phyloP scores from a whole-genome alignment of 2,797 vertebrate species.

The Aeoliscus strigatus region DNA sequence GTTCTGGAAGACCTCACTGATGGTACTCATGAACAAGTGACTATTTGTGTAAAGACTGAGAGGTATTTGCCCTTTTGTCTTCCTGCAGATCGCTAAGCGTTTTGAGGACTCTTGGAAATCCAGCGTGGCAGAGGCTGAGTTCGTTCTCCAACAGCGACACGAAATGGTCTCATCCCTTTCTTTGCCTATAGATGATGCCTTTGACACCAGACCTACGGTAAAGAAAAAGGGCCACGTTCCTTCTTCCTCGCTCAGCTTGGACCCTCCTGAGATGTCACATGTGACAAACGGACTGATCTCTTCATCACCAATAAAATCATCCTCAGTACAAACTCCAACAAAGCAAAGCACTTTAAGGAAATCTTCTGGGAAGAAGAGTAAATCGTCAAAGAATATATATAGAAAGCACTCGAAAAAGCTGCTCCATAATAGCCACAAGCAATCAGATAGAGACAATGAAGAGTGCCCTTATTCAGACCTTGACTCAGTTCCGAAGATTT shows the following conservation, averaged over 20 bases:
- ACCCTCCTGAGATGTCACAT: constrained; percentile 34
- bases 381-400: constrained; percentile 35
- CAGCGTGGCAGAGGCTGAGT: constrained; percentile 87
- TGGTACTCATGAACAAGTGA: not conserved
- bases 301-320: constrained; percentile 18
- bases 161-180: constrained; percentile 61
- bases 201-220: constrained; percentile 48
- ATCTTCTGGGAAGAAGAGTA: constrained; percentile 61
- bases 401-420: constrained; percentile 57
- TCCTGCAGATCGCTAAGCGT: constrained; percentile 85
- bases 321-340: constrained; percentile 29
- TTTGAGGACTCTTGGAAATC: constrained; percentile 87
- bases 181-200: constrained; percentile 38
- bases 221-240: constrained; percentile 36
- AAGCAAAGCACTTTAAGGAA: constrained; percentile 65
- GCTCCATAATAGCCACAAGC: constrained; percentile 14
- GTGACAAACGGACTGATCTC: constrained; percentile 56
- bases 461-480: constrained; percentile 76
- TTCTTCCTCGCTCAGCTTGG: constrained; percentile 19
- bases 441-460: constrained; percentile 35
- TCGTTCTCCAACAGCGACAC: constrained; percentile 75
- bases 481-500: constrained; percentile 77
- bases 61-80: constrained; percentile 18
- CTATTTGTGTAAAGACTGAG: constrained; percentile 6
- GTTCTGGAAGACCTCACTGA: not conserved